Conservation (phyloP, 2,113 vertebrate genomes). For the Polyodon spathula region DNA sequence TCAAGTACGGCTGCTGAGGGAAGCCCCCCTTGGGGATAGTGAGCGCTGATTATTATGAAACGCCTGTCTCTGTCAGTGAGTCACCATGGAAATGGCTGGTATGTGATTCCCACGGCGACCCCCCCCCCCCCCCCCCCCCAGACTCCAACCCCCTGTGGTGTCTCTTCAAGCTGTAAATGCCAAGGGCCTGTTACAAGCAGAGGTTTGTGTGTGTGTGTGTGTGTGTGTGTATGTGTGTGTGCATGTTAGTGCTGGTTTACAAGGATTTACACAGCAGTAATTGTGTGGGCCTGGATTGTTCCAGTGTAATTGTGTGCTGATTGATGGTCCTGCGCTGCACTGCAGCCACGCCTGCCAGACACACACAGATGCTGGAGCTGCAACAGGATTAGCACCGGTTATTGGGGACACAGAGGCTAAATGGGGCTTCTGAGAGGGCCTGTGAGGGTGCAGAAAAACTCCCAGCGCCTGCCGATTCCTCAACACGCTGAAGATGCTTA, state of each 20-base stretch:
- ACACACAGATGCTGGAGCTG: constrained; percentile 15
- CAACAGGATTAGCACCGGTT: constrained; percentile 26
- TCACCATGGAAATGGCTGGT: constrained; percentile 56
- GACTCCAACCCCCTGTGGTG: constrained; percentile 31
- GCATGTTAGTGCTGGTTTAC: neutral
- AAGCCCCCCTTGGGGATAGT: constrained; percentile 43
- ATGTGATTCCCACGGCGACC: constrained; percentile 64
- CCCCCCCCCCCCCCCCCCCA: too few species aligned
- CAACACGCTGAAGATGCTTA: neutral
- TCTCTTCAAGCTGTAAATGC: neutral
- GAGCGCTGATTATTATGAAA: constrained; percentile 55
- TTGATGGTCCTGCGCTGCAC: constrained; percentile 28
- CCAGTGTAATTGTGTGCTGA: constrained; percentile 35
- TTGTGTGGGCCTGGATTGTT: constrained; percentile 23
- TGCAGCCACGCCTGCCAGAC: constrained; percentile 18
- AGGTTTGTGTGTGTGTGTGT: constrained; percentile 15
- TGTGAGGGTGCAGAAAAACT: neutral
- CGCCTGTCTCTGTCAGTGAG: constrained; percentile 48
- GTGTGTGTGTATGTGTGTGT: neutral
- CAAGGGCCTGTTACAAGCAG: neutral
- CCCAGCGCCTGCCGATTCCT: neutral
- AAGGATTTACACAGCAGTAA: constrained; percentile 16
- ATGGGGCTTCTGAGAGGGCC: neutral
- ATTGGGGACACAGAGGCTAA: neutral
- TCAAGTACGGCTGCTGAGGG: constrained; percentile 23